Conservation (phyloP, 2,113 vertebrate genomes). For the Pyxicephalus adspersus region DNA sequence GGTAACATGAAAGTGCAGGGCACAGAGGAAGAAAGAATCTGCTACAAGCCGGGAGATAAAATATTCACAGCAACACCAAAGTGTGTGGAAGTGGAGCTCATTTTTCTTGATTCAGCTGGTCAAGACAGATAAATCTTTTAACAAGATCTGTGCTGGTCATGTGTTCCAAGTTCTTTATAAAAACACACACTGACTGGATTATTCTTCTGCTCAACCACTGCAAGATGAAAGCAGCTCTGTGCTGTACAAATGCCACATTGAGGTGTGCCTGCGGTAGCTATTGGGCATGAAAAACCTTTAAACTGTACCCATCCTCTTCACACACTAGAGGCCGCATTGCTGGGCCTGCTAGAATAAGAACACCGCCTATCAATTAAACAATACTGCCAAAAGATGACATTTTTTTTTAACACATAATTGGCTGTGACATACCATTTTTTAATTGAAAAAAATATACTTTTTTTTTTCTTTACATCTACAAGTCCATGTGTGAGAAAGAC, state of each 20-base stretch:
- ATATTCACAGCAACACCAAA: constrained; percentile 10
- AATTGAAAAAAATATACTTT: too few species aligned
- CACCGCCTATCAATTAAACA: too few species aligned
- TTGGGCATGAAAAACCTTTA: not conserved
- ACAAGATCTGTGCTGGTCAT: constrained; percentile 66
- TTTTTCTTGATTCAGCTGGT: constrained; percentile 58
- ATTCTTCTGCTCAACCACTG: constrained; percentile 62
- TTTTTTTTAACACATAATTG: too few species aligned
- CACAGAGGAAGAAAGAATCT: constrained; percentile 46
- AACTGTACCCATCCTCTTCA: not conserved
- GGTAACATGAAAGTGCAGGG: constrained; percentile 60
- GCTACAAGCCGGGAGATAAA: constrained; percentile 47
- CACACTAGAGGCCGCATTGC: constrained; percentile 1
- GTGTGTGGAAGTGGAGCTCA: constrained; percentile 51
- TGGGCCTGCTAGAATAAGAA: too few species aligned
- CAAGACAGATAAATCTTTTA: constrained; percentile 65
- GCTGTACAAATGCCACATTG: constrained; percentile 63
- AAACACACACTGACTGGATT: constrained; percentile 62
- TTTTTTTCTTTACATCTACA: too few species aligned
- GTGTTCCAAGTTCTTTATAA: constrained; percentile 61
- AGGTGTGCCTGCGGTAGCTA: constrained; percentile 40
- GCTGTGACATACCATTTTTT: too few species aligned
- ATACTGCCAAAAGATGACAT: too few species aligned
- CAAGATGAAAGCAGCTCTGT: constrained; percentile 66
- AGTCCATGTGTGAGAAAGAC: too few species aligned